phyloP scores from a whole-genome alignment of 2,113 vertebrate species.

The Crotalus horridus region DNA sequence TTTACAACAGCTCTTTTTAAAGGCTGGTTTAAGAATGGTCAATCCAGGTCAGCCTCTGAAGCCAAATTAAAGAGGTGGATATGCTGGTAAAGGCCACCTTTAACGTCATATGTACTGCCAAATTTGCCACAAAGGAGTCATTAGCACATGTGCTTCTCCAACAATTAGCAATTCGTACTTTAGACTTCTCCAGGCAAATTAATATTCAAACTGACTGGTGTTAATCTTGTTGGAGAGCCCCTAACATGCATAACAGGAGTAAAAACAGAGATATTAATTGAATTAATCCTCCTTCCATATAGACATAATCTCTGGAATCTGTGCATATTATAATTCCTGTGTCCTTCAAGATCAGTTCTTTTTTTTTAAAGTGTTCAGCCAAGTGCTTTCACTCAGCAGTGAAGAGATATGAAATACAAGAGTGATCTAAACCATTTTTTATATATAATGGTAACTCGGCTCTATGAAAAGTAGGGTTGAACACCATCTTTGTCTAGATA shows the following conservation, averaged over 20 bases:
- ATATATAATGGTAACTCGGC: conserved; percentile 53
- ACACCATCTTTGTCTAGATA: conserved; percentile 47
- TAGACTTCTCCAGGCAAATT: conserved; percentile 55
- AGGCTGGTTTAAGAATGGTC: background rate
- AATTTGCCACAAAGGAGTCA: conserved; percentile 21
- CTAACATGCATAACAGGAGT: conserved; percentile 46
- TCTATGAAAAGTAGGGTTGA: conserved; percentile 52
- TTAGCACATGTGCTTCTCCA: conserved; percentile 52
- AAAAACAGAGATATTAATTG: conserved; percentile 54
- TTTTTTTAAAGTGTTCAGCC: conserved; percentile 29
- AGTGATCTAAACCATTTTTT: conserved; percentile 55
- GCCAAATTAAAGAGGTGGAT: conserved; percentile 20
- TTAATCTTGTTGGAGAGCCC: conserved; percentile 44
- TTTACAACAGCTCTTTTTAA: background rate
- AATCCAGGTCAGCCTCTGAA: background rate
- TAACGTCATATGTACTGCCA: conserved; percentile 35
- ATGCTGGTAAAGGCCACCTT: conserved; percentile 4
- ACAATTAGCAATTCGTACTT: conserved; percentile 47
- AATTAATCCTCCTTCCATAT: conserved; percentile 56
- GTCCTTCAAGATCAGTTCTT: conserved; percentile 57
- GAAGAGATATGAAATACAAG: conserved; percentile 51
- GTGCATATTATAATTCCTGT: conserved; percentile 54
- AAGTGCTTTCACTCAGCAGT: conserved; percentile 46
- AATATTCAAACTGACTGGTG: conserved; percentile 61
- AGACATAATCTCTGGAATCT: conserved; percentile 50